These are phyloP conservation scores for Axea sp. DNA, from an alignment of 2,888 invertebrate genomes.

Conservation along the genomic window DNA sequence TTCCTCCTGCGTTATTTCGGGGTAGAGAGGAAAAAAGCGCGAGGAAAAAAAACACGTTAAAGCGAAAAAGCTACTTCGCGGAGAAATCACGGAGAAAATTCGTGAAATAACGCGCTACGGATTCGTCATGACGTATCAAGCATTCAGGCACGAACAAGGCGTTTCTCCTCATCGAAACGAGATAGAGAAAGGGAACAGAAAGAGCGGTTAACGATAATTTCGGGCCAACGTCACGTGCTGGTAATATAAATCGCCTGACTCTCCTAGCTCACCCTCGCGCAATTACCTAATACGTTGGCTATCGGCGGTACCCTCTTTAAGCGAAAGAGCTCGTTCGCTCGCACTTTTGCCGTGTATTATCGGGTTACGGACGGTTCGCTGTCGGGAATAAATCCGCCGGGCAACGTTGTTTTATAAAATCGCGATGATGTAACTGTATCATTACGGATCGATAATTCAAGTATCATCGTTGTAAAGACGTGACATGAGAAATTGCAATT, in stretches of 20 bases:
- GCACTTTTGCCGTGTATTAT: conserved; percentile 62
- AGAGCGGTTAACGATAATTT: conserved; percentile 75
- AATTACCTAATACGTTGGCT: conserved; percentile 75
- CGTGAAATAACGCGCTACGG: conserved; percentile 17
- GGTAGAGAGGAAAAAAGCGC: too few relatives aligned
- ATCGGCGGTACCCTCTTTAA: conserved; percentile 70
- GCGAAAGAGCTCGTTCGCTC: conserved; percentile 61
- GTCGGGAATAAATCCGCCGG: conserved; percentile 69
- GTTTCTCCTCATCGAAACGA: conserved; percentile 28
- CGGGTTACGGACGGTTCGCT: conserved; percentile 68
- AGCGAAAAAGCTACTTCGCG: conserved; percentile 3
- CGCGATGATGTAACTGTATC: conserved; percentile 47
- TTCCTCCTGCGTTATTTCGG: too few relatives aligned
- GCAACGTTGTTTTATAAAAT: conserved; percentile 7
- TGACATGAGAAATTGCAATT: conserved; percentile 12
- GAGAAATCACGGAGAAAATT: conserved; percentile 25
- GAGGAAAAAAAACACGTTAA: too few relatives aligned
- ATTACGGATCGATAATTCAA: conserved; percentile 45
- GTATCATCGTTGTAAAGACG: conserved; percentile 38
- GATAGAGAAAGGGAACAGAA: conserved; percentile 31
- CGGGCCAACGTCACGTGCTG: conserved; percentile 74
- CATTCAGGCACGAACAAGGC: conserved; percentile 38
- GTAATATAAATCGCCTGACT: conserved; percentile 76
- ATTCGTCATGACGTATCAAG: conserved; percentile 20
- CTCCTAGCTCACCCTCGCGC: conserved; percentile 68